phyloP scores from a whole-genome alignment of 1,140 invertebrate genomes.

The Trichonephila clavata region DNA sequence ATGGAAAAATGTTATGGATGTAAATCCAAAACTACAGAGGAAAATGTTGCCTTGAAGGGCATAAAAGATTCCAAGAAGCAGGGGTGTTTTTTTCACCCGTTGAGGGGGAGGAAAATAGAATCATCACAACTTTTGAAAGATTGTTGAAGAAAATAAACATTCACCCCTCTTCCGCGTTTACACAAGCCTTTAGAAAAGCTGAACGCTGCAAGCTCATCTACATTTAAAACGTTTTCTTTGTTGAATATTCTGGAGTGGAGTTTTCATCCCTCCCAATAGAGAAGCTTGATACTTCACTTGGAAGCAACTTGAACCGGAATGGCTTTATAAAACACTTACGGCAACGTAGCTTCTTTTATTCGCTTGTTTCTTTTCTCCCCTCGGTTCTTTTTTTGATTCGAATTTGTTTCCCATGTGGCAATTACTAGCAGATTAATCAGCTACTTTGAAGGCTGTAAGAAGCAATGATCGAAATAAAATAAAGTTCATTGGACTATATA shows the following conservation, averaged over 20 bases:
- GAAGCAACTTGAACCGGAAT: conserved; percentile 38
- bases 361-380: conserved; percentile 8
- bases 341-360: conserved; percentile 26
- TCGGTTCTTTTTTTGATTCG: conserved; percentile 23
- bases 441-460: conserved; percentile 42
- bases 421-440: conserved; percentile 54
- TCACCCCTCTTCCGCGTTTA: conserved; percentile 46
- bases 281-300: conserved; percentile 44
- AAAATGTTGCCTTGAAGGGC: conserved; percentile 1
- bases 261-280: neutral
- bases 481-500: neutral
- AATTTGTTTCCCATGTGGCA: conserved; percentile 51
- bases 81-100: neutral
- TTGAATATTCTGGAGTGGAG: conserved; percentile 40
- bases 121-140: conserved; percentile 64
- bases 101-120: conserved; percentile 53
- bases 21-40: neutral
- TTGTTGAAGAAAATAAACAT: conserved; percentile 65
- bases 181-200: conserved; percentile 55
- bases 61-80: neutral
- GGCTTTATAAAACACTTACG: conserved; percentile 66
- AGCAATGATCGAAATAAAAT: conserved; percentile 33
- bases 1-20: neutral
- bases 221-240: conserved; percentile 72
- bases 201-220: conserved; percentile 56